Conservation (phyloP, 2,888 invertebrate genomes). For the Ornithoptera alexandrae region DNA sequence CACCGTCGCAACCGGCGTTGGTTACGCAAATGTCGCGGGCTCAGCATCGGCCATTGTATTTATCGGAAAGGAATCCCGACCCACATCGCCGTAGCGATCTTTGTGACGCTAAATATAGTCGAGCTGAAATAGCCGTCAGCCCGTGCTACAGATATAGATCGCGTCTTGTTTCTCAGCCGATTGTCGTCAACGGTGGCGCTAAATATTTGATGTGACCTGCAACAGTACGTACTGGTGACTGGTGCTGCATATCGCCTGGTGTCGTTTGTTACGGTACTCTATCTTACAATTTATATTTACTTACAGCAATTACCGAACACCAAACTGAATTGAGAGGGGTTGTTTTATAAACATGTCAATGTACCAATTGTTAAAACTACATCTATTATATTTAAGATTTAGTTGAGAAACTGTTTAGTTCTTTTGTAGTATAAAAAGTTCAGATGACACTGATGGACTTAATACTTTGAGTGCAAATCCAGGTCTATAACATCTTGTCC, state of each 20-base stretch:
- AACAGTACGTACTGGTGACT: neutral
- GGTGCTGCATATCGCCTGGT: neutral
- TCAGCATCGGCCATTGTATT: conserved; percentile 38
- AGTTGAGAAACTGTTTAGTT: too few relatives aligned
- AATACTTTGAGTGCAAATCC: too few relatives aligned
- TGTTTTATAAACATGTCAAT: too few relatives aligned
- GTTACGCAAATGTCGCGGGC: conserved; percentile 39
- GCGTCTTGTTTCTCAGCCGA: conserved; percentile 33
- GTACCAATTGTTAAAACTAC: too few relatives aligned
- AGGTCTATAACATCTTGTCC: too few relatives aligned
- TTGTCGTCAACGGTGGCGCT: conserved; percentile 41
- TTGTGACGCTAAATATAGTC: conserved; percentile 56
- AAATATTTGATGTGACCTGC: conserved; percentile 14
- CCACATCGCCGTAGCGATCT: conserved; percentile 58
- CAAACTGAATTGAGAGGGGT: too few relatives aligned
- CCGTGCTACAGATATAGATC: conserved; percentile 59
- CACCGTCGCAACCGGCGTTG: conserved; percentile 3
- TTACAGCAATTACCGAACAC: too few relatives aligned
- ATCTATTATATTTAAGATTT: too few relatives aligned
- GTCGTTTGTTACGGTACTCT: too few relatives aligned
- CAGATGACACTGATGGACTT: too few relatives aligned
- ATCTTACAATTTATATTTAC: too few relatives aligned
- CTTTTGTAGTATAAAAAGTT: too few relatives aligned
- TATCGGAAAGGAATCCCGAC: conserved; percentile 57
- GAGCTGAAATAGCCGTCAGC: conserved; percentile 71